phyloP scores from a whole-genome alignment of 1,140 invertebrate genomes.

The Carposina sasakii region DNA sequence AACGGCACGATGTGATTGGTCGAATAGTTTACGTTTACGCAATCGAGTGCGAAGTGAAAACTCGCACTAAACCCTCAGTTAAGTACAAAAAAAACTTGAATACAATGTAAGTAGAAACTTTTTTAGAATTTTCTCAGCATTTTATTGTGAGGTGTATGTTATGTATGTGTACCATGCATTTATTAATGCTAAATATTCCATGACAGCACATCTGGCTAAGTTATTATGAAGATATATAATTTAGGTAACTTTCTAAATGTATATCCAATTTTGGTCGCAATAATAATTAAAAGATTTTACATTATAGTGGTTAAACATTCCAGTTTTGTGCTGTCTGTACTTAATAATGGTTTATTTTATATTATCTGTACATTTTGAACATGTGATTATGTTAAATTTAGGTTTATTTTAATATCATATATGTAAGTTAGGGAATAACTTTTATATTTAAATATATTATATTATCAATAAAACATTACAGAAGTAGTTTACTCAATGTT shows the following conservation, averaged over 20 bases:
- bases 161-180: too few species aligned
- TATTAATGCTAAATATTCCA: conserved; percentile 42
- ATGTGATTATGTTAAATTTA: conserved; percentile 45
- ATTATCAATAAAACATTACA: conserved; percentile 49
- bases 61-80: too few species aligned
- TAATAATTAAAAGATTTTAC: neutral
- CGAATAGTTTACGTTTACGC: too few species aligned
- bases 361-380: conserved; percentile 61
- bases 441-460: conserved; percentile 54
- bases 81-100: too few species aligned
- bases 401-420: conserved; percentile 28
- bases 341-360: conserved; percentile 51
- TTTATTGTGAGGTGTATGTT: too few species aligned
- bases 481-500: conserved; percentile 20
- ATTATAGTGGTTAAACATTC: conserved; percentile 39
- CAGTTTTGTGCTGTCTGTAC: conserved; percentile 65
- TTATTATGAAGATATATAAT: too few species aligned
- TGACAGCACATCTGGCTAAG: conserved; percentile 45
- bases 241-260: too few species aligned
- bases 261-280: too few species aligned
- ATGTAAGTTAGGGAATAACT: conserved; percentile 49
- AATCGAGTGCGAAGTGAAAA: too few species aligned
- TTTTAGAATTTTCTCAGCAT: too few species aligned
- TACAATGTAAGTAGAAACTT: too few species aligned
- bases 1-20: too few species aligned